Base-by-base conservation (phyloP, 2,113 vertebrate genomes). In the Heliornis fulica region DNA sequence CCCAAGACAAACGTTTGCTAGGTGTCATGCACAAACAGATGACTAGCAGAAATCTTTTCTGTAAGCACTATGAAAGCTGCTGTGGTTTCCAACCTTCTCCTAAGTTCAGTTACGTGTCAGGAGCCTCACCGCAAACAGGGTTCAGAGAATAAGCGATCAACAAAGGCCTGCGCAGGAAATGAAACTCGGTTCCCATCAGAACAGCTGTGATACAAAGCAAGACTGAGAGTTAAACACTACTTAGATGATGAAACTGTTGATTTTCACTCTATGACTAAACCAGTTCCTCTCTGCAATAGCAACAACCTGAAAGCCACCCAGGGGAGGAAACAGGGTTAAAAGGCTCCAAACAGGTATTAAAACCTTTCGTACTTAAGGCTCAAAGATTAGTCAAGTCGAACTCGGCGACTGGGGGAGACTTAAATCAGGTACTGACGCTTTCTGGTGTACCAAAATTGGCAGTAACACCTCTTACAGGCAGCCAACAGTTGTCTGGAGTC, bases 91-190 rank as follows among this genome's bases (percentile, higher is more conserved):
- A 78, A 13, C 46, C 83, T 50, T 5, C 79, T 26, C 74, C 83
- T 9, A 23, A 36, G 82, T 68, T 86, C 78, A 87, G 81, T 59
- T 90, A 21, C 18, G 26, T 36, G 95, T 12, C 71, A 68, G 4
- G 46, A 86, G 57, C 26, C 85, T 83, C 68, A 89, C 94, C 76
- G 1, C 96, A 96, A 92, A 8, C 53, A 66, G 72, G 18, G 56
- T 61, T 69, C 56, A 63, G 40, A 45, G 28, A 66, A 74, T 50
- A 54, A 41, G 75, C 4, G 5, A 65, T 77, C 74, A 32, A 31
- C 91, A 74, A 31, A 91, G 83, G 69, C 14, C 80, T 13, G 56
- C 7, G 18, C 93, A 97, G 96, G 96, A 97, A 96, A 93, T 32
- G 90, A 95, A 87, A 96, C 78, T 45, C 17, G 0, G 94, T 84